phyloP scores from a whole-genome alignment of 2,888 invertebrate species.

The Phortica magna region DNA sequence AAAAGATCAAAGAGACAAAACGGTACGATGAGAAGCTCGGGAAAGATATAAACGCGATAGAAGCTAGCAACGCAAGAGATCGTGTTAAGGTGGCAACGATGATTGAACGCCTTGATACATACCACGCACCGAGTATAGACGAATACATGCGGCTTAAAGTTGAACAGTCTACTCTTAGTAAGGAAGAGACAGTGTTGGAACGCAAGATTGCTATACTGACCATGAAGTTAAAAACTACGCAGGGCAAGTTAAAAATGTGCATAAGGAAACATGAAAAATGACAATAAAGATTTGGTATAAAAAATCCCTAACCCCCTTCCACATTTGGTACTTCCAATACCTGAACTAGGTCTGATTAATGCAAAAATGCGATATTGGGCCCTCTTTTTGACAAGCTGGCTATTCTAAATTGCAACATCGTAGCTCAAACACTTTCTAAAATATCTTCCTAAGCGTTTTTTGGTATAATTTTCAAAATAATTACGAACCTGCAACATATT shows the following conservation, averaged over 20 bases:
- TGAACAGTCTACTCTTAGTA: conserved; percentile 76
- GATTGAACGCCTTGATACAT: conserved; percentile 74
- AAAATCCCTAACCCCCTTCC: too few relatives aligned
- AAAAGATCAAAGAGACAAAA: conserved; percentile 74
- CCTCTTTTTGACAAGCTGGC: too few relatives aligned
- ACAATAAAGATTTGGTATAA: too few relatives aligned
- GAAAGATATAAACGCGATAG: conserved; percentile 70
- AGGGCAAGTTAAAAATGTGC: not conserved
- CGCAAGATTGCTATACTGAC: conserved; percentile 73
- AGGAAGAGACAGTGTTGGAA: conserved; percentile 72
- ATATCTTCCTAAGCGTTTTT: too few relatives aligned
- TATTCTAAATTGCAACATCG: too few relatives aligned
- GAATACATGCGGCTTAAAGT: conserved; percentile 80
- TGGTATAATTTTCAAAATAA: too few relatives aligned
- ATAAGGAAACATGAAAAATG: not conserved
- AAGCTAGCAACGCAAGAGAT: conserved; percentile 76
- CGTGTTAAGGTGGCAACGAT: conserved; percentile 69
- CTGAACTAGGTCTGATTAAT: too few relatives aligned
- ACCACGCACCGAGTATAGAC: conserved; percentile 79
- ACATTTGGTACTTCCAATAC: too few relatives aligned
- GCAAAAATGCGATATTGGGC: too few relatives aligned
- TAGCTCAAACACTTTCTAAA: too few relatives aligned
- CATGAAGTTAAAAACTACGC: conserved; percentile 70
- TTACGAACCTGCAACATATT: too few relatives aligned
- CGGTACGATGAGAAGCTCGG: conserved; percentile 77